A percentile compares a stretch with the other conserved stretches of the same genome.
Evolutionary conservation across 2,797 vertebrate species (phyloP).

Genomic region (Aulostomus chinensis): DNA sequence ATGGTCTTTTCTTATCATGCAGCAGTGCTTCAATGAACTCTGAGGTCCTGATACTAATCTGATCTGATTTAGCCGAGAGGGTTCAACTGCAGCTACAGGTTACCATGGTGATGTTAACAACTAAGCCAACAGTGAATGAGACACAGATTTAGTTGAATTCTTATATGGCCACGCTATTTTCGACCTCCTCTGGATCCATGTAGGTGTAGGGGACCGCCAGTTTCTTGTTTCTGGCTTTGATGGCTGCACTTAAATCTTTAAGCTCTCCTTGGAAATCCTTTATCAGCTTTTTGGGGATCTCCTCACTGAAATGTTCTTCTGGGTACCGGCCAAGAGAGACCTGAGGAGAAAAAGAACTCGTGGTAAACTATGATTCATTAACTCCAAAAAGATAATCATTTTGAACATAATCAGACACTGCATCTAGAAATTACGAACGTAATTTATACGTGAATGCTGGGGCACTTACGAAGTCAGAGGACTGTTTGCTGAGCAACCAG

Average conservation of each 20-base stretch:
- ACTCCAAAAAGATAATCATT: too few relatives aligned
- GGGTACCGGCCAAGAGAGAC: slow-evolving; percentile 35
- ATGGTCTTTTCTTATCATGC: background rate
- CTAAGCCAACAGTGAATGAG: too few relatives aligned
- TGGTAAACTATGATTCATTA: too few relatives aligned
- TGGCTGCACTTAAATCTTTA: background rate
- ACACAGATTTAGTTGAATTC: too few relatives aligned
- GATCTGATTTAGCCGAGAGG: too few relatives aligned
- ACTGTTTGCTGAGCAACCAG: slow-evolving; percentile 57
- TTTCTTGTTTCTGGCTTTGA: slow-evolving; percentile 41
- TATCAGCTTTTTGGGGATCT: slow-evolving; percentile 22
- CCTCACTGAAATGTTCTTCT: slow-evolving; percentile 47
- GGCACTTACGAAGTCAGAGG: slow-evolving; percentile 59
- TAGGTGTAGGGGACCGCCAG: slow-evolving; percentile 51
- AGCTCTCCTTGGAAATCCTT: slow-evolving; percentile 43
- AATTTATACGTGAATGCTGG: too few relatives aligned
- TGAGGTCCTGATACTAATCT: too few relatives aligned
- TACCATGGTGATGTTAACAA: too few relatives aligned
- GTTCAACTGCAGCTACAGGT: too few relatives aligned
- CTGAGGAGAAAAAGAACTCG: slow-evolving; percentile 29
- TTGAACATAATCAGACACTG: too few relatives aligned
- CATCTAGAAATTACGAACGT: too few relatives aligned
- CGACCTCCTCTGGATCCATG: slow-evolving; percentile 43
- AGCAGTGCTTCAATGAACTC: too few relatives aligned
- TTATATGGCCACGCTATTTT: slow-evolving; percentile 66